Percentiles rank a stretch among this genome's conserved stretches.
Conservation (phyloP, 2,888 invertebrate species). For the Lithophane socia region DNA sequence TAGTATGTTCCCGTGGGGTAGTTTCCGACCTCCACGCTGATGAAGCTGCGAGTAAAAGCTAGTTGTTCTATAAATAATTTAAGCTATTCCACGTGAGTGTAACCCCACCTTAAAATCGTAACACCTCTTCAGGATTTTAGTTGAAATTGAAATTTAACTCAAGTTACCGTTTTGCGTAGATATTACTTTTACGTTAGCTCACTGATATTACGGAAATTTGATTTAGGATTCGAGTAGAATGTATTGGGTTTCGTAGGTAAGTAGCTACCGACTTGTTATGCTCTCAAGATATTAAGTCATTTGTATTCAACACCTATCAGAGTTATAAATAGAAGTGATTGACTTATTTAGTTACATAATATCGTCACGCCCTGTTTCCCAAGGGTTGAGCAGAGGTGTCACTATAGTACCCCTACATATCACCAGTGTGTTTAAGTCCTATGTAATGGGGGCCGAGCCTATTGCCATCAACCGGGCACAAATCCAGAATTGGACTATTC, state of each 20-base stretch:
- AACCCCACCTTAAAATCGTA: neutral
- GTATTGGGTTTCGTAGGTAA: neutral
- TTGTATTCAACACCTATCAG: neutral
- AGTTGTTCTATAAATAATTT: neutral
- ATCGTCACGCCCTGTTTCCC: neutral
- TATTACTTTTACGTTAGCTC: slow-evolving; percentile 9
- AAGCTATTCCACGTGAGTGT: neutral
- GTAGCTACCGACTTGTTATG: neutral
- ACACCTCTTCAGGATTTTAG: slow-evolving; percentile 20
- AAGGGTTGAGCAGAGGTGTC: neutral
- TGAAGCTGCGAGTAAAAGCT: neutral
- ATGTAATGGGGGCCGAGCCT: neutral
- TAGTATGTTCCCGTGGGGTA: neutral
- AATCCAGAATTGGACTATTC: neutral
- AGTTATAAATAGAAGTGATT: neutral
- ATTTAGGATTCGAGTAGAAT: slow-evolving; percentile 9
- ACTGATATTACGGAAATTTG: slow-evolving; percentile 11
- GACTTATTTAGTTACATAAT: neutral
- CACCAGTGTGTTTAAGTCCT: neutral
- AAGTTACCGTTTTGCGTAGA: slow-evolving; percentile 12
- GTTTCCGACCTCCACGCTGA: neutral
- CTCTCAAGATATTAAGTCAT: neutral
- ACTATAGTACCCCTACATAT: neutral
- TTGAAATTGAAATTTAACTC: slow-evolving; percentile 38
- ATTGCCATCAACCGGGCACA: too few relatives aligned